These are phyloP conservation scores for Pelobates fuscus DNA, from an alignment of 2,113 vertebrate genomes.

Conservation along the genomic window DNA sequence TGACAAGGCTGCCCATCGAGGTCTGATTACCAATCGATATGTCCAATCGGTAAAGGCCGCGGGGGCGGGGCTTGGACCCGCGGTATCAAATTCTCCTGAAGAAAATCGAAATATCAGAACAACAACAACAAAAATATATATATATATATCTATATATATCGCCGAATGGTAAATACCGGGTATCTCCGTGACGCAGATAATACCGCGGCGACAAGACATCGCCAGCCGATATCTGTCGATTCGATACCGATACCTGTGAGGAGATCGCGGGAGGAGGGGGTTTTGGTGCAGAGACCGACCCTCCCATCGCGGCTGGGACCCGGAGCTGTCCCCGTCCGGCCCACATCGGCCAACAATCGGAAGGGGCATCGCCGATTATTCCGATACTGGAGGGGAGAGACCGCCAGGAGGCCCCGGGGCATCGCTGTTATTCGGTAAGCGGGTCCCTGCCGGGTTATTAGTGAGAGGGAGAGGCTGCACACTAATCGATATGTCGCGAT, in stretches of 20 bases:
- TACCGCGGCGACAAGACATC: too few relatives aligned
- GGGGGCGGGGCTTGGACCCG: slow-evolving; percentile 23
- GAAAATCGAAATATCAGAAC: slow-evolving; percentile 39
- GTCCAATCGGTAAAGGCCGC: slow-evolving; percentile 44
- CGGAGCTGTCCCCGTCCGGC: slow-evolving; percentile 15
- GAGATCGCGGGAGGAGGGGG: not conserved
- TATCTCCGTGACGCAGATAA: too few relatives aligned
- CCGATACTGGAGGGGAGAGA: slow-evolving; percentile 24
- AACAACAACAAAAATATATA: too few relatives aligned
- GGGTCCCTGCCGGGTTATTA: too few relatives aligned
- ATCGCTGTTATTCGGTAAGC: not conserved
- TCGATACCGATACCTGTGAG: slow-evolving; percentile 14
- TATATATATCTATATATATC: not conserved
- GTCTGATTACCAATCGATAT: slow-evolving; percentile 52
- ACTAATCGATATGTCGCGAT: slow-evolving; percentile 33
- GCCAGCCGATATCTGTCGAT: slow-evolving; percentile 7
- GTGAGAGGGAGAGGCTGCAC: too few relatives aligned
- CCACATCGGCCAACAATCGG: slow-evolving; percentile 1
- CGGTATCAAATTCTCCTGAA: not conserved
- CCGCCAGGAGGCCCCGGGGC: not conserved
- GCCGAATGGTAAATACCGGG: not conserved
- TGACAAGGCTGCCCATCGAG: not conserved
- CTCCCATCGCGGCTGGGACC: not conserved
- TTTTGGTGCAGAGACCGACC: not conserved
- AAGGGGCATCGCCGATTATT: slow-evolving; percentile 19